Percentiles rank a stretch among this genome's conserved stretches.
phyloP scores from a whole-genome alignment of 1,140 invertebrate species.

The Andricus grossulariae region DNA sequence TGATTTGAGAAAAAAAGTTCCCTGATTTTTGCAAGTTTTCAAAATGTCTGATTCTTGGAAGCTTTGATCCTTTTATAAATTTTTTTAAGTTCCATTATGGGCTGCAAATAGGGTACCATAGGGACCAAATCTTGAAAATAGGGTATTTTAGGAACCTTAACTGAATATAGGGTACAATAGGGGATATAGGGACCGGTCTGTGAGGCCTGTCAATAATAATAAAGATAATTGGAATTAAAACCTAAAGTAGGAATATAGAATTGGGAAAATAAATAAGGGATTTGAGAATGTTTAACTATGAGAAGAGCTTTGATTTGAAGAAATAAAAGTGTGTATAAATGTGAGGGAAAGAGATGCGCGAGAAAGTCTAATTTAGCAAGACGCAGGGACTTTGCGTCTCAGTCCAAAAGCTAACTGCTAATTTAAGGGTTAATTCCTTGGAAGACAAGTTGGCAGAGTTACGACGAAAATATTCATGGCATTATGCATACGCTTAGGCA shows the following conservation, averaged over 20 bases:
- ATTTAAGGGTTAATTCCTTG: slow-evolving; percentile 78
- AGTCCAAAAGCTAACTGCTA: slow-evolving; percentile 74
- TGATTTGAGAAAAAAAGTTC: no score
- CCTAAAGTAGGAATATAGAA: slow-evolving; percentile 15
- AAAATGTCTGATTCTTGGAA: no score
- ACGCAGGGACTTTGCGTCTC: slow-evolving; percentile 73
- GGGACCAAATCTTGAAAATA: no score
- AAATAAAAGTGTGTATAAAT: background rate
- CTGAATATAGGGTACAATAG: no score
- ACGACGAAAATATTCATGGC: slow-evolving; percentile 77
- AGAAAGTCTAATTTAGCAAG: slow-evolving; percentile 73
- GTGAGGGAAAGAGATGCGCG: slow-evolving; percentile 52
- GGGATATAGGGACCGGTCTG: no score
- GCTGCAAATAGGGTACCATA: no score
- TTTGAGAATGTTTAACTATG: slow-evolving; percentile 32
- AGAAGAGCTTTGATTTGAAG: slow-evolving; percentile 34
- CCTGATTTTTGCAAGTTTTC: no score
- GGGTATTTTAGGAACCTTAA: no score
- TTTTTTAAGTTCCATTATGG: no score
- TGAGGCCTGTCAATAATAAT: no score
- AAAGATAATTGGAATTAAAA: background rate
- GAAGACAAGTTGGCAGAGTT: slow-evolving; percentile 77
- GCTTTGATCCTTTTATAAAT: no score
- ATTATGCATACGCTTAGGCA: slow-evolving; percentile 76
- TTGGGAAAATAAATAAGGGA: slow-evolving; percentile 30